phyloP scores from a whole-genome alignment of 2,113 vertebrate species.

The Otis tarda region DNA sequence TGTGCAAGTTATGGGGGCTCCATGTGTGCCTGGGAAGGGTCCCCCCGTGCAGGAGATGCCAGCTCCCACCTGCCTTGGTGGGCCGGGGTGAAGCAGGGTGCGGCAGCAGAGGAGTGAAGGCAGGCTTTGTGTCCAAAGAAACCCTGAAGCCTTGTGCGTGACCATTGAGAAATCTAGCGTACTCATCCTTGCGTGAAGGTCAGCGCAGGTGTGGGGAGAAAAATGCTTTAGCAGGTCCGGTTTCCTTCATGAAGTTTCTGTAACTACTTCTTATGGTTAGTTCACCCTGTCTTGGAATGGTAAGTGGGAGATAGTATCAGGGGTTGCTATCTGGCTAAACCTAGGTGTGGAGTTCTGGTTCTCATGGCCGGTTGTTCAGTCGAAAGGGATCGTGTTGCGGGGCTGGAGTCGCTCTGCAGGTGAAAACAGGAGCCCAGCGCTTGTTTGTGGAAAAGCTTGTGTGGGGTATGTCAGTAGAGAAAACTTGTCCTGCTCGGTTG shows the following conservation, averaged over 20 bases:
- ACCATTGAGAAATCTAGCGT: background rate
- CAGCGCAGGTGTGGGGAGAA: background rate
- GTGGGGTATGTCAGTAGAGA: background rate
- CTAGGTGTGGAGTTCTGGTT: constrained; percentile 30
- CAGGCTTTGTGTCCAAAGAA: background rate
- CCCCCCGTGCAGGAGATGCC: background rate
- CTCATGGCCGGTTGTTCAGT: background rate
- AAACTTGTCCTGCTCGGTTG: background rate
- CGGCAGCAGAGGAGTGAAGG: background rate
- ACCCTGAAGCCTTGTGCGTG: background rate
- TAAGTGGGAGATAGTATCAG: background rate
- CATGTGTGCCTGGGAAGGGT: background rate
- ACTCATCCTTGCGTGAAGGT: background rate
- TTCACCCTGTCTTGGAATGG: background rate
- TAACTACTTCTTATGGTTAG: background rate
- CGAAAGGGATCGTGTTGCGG: background rate
- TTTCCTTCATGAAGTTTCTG: background rate
- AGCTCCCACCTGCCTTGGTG: background rate
- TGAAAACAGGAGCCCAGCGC: constrained; percentile 10
- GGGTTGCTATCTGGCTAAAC: background rate
- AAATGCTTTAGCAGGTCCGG: background rate
- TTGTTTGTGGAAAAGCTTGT: background rate
- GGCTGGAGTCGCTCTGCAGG: background rate
- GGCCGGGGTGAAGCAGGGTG: background rate
- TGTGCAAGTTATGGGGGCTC: background rate